Evolutionary conservation across 2,113 vertebrate species (phyloP).

Genomic region (Hemichromis elongatus): DNA sequence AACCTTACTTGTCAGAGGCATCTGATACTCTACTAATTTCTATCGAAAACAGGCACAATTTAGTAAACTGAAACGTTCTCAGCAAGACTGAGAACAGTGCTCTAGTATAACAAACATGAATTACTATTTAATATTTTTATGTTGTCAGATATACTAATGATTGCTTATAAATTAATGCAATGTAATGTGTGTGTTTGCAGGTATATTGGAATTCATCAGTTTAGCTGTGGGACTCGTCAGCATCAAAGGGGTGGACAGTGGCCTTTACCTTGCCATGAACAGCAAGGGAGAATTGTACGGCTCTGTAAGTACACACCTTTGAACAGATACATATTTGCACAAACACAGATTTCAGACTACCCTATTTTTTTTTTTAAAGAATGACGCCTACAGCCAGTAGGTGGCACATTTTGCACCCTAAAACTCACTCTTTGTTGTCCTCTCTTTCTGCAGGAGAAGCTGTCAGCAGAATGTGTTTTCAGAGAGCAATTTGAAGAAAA

Average conservation of each 20-base stretch:
- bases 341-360: neutral
- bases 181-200: conserved; percentile 63
- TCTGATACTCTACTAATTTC: neutral
- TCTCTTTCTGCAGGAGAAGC: conserved; percentile 81
- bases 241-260: conserved; percentile 98
- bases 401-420: conserved; percentile 4
- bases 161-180: neutral
- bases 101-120: neutral
- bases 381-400: neutral
- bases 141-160: neutral
- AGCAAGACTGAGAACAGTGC: neutral
- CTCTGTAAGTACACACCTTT: conserved; percentile 81
- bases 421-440: neutral
- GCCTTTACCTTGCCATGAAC: conserved; percentile 96
- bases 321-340: neutral
- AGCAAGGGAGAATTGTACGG: conserved; percentile 91
- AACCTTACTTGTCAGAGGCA: conserved; percentile 14
- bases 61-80: neutral
- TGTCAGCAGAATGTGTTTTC: conserved; percentile 94
- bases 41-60: neutral
- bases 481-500: conserved; percentile 99
- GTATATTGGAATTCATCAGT: conserved; percentile 99
- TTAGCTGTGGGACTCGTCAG: conserved; percentile 97
- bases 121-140: neutral
- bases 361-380: neutral